Evolutionary conservation across 2,888 invertebrate species (phyloP), one percentile per base, ranked within the genome.

Genomic region (Calameuta pallipes): DNA sequence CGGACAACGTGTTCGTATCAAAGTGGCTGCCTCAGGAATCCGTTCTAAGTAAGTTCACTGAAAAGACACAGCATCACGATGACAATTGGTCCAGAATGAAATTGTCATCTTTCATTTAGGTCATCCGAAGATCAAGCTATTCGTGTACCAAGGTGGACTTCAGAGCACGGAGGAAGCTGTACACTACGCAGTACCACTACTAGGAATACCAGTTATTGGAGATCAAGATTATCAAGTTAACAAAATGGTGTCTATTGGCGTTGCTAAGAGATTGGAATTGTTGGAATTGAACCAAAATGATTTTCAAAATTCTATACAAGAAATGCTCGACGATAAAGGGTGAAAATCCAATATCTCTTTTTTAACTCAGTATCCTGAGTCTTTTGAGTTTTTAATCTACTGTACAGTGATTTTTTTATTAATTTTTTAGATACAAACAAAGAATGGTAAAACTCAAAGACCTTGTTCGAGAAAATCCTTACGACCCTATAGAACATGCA

Each of bases 21-120:
- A 82, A 90, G 11, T 93, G 93, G 92, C 90, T 90, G 35, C 91
- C 92, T 1, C 92, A 92, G 81, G 90, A 90, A 80, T 92, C 91
- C 78, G 80, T 92, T 56, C 81, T 92, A 76, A 88, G 92, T 92
- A 85, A 88, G 4, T 4, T 37, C 37, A 13, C 13, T 0, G 37
- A 37, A 37, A 13, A 15, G 37, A 15, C 37, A 12, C 36, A 37
- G 36, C 36, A 13, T 37, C 37, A 0, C 37, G 13, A 37, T 12
- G 13, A 13, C 13, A 70, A 1, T 70, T n/a, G 70, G 70, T 33
- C 70, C 13, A 31, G 70, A 31, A 30, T 33, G 3, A 70, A 70
- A 70, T 70, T 70, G 3, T n/a, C 13, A 31, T 70, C 31, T 70
- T 70, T 9, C n/a, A n/a, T 77, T 0, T 34, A 87, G 88, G 83